Conservation (phyloP, 2,797 vertebrate species). For the Melanotaenia trifasciata region DNA sequence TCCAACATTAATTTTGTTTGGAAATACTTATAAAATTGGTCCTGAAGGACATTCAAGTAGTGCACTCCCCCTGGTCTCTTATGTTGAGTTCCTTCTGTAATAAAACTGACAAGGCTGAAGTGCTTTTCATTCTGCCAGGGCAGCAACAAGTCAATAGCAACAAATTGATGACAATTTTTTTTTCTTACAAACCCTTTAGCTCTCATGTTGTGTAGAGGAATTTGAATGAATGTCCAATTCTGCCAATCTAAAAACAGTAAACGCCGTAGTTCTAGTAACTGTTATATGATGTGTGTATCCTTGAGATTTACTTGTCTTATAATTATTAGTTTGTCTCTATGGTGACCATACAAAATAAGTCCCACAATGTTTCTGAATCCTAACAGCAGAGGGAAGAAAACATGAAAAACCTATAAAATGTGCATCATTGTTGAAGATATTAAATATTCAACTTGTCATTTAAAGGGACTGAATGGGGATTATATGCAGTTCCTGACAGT, state of each 20-base stretch:
- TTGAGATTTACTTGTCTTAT: background rate
- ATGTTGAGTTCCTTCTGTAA: conserved; percentile 9
- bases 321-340: conserved; percentile 32
- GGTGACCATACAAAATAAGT: conserved; percentile 24
- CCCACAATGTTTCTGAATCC: background rate
- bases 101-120: conserved; percentile 3
- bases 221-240: conserved; percentile 1
- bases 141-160: background rate
- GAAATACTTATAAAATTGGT: conserved; percentile 7
- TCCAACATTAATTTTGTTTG: conserved; percentile 7
- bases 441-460: background rate
- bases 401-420: conserved; percentile 5
- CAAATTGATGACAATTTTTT: conserved; percentile 1
- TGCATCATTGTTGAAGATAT: background rate
- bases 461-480: background rate
- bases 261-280: background rate
- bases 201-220: background rate
- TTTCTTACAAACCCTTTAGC: conserved; percentile 13
- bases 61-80: background rate
- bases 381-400: background rate
- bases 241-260: background rate
- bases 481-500: background rate
- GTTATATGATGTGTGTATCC: conserved; percentile 5
- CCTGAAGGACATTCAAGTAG: background rate
- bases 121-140: conserved; percentile 12